phyloP scores from a whole-genome alignment of 2,888 invertebrate genomes.

The Polymixis flavicincta region DNA sequence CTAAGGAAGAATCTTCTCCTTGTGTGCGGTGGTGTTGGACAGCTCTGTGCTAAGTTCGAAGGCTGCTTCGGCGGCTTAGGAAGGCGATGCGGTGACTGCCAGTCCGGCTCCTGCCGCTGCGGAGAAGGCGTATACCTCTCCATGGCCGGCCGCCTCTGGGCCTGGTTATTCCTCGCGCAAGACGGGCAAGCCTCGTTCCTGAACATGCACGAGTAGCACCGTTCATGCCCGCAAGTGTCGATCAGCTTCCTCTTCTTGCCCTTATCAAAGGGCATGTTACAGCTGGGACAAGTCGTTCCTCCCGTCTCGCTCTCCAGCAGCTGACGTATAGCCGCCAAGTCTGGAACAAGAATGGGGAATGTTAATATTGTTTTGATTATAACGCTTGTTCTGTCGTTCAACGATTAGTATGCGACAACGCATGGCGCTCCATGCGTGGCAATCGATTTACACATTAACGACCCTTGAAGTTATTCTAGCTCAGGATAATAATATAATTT shows the following conservation, averaged over 20 bases:
- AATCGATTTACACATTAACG: slow-evolving; percentile 82
- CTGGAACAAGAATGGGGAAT: slow-evolving; percentile 89
- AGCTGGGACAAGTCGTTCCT: slow-evolving; percentile 94
- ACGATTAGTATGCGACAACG: slow-evolving; percentile 66
- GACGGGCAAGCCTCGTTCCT: slow-evolving; percentile 97
- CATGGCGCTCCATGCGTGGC: slow-evolving; percentile 72
- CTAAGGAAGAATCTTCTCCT: slow-evolving; percentile 95
- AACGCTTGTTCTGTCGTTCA: slow-evolving; percentile 53
- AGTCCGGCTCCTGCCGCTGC: slow-evolving; percentile 83
- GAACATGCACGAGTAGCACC: slow-evolving; percentile 98
- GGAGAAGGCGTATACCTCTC: slow-evolving; percentile 87
- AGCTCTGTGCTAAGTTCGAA: slow-evolving; percentile 92
- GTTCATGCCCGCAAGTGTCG: slow-evolving; percentile 98
- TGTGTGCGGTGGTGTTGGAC: slow-evolving; percentile 95
- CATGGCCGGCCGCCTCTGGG: slow-evolving; percentile 82
- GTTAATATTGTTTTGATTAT: slow-evolving; percentile 65
- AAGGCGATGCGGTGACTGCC: slow-evolving; percentile 90
- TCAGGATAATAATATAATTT: slow-evolving; percentile 76
- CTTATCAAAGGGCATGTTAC: slow-evolving; percentile 98
- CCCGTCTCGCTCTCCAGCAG: slow-evolving; percentile 94
- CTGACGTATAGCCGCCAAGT: slow-evolving; percentile 95
- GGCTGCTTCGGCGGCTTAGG: slow-evolving; percentile 91
- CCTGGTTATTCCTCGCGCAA: slow-evolving; percentile 91
- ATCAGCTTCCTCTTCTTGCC: slow-evolving; percentile 98
- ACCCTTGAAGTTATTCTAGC: slow-evolving; percentile 77